These are phyloP conservation scores for Dasyornis broadbenti DNA, from an alignment of 2,113 vertebrate species.

Conservation along the genomic window DNA sequence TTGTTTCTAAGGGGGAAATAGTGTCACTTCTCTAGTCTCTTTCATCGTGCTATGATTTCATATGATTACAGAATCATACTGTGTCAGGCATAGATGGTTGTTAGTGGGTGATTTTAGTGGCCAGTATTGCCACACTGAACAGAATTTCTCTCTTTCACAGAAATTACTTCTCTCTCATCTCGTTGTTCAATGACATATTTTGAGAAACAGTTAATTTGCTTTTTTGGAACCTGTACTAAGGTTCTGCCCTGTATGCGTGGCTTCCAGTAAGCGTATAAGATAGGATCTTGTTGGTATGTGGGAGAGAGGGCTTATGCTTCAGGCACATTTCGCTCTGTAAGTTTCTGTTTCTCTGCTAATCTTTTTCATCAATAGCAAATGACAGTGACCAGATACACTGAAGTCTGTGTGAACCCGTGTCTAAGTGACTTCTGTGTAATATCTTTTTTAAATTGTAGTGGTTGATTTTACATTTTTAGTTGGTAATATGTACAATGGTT, in stretches of 20 bases:
- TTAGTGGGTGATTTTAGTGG: neutral
- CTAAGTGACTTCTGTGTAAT: neutral
- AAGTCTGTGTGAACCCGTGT: neutral
- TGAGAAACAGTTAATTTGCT: neutral
- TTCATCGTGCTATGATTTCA: neutral
- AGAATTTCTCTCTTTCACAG: neutral
- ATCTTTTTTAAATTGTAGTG: neutral
- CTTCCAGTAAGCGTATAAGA: neutral
- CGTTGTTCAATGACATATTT: neutral
- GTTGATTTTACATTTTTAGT: neutral
- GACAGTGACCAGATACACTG: neutral
- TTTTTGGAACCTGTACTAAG: neutral
- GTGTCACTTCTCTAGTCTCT: neutral
- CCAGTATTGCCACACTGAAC: neutral
- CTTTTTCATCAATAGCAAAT: neutral
- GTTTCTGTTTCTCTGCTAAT: neutral
- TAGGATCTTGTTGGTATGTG: neutral
- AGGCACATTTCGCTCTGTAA: neutral
- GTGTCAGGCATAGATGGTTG: neutral
- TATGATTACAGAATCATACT: neutral
- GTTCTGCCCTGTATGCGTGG: neutral
- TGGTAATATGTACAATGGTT: neutral
- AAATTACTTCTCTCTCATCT: neutral
- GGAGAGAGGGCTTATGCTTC: neutral
- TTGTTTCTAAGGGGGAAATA: neutral